Evolutionary conservation across 2,797 vertebrate genomes (phyloP).

Genomic region (Sphenodon punctatus): DNA sequence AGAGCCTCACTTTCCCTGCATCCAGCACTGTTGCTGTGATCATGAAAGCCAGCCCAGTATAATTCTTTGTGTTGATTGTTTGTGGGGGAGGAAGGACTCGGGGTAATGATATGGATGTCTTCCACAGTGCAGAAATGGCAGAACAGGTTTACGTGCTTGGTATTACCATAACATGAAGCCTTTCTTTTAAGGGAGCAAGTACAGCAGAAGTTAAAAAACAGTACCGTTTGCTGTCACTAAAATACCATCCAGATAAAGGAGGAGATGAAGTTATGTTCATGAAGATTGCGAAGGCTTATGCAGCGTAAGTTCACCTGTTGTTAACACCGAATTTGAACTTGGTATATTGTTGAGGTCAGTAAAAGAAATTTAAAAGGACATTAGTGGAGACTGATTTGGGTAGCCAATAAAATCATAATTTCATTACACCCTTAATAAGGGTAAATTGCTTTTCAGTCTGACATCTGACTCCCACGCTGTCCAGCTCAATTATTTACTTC

Average conservation of each 20-base stretch:
- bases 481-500: not conserved
- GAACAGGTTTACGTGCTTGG: not conserved
- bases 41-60: not conserved
- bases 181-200: conserved; percentile 85
- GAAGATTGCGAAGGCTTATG: conserved; percentile 96
- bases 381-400: not conserved
- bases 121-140: conserved; percentile 9
- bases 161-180: conserved; percentile 40
- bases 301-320: conserved; percentile 85
- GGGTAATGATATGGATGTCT: too few species aligned
- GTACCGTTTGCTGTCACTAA: conserved; percentile 91
- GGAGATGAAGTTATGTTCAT: conserved; percentile 96
- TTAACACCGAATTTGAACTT: not conserved
- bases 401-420: not conserved
- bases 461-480: not conserved
- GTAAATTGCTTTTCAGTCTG: not conserved
- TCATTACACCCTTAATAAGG: not conserved
- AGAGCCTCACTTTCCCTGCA: too few species aligned
- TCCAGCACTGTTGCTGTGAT: not conserved
- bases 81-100: too few species aligned
- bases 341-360: not conserved
- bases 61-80: not conserved
- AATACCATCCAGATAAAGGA: conserved; percentile 96
- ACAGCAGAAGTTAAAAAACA: conserved; percentile 95
- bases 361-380: not conserved